Evolutionary conservation across 2,888 invertebrate species (phyloP), one percentile per base, ranked within the genome.

Genomic region (Chrysotoxum bicinctum): DNA sequence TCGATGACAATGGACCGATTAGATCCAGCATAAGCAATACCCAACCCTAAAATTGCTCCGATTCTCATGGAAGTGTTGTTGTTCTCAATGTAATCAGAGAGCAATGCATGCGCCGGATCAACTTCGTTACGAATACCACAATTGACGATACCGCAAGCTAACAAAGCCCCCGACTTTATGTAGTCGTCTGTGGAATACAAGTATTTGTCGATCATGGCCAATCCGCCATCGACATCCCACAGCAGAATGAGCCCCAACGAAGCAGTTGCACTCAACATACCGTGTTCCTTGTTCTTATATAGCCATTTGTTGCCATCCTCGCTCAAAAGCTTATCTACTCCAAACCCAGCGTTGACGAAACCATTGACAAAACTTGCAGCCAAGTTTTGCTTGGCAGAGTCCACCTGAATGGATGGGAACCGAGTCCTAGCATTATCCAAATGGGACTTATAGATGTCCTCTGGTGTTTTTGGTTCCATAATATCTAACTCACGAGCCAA

Each of bases 311-410:
- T 95, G 35, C 95, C 95, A 90, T 95, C 95, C 89, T 98, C 98
- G 32, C 97, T 97, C 37, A 98, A 93, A 4, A 99, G 94, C 91
- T 99, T 99, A 91, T 99, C 99, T 19, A 96, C 95, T 2, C 99
- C 98, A 91, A 99, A 99, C 1, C 97, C 99, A 14, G 98, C 98
- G 90, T 99, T 99, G 0, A 99, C 99, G 90, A 99, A 98, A 1
- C 99, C 99, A 92, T 99, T 99, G 0, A 99, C 99, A 90, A 99
- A 98, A 21, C 98, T 98, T 0, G 99, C 96, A 0, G 99, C 99
- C 23, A 99, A 93, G 92, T 99, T 99, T 92, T 99, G 98, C 50
- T 98, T 94, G 0, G 99, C 98, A 0, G 99, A 99, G 92, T 99
- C 99, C 0, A 98, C 95, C 89, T 96, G 95, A 54, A 95, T 95